Base-by-base conservation (phyloP, 2,888 invertebrate species). In the Pristionchus fissidentatus region DNA sequence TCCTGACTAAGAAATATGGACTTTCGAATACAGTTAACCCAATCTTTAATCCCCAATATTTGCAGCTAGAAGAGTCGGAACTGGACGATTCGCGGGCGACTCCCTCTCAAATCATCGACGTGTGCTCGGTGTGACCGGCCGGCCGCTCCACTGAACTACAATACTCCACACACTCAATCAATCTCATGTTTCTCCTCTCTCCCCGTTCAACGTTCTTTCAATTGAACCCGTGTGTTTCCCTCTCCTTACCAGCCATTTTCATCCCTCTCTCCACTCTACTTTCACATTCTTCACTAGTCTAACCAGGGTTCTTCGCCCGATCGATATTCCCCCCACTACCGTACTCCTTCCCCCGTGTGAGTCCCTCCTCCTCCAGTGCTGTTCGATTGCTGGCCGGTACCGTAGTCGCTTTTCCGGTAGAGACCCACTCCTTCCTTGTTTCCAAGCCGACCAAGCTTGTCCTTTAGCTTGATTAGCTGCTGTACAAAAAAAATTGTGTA, bases 171-270 rank as follows among this genome's bases (percentile, higher is more conserved):
- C 62, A 62, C 32, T 62, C 66, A 66, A 66, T 66, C 66, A 66
- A 66, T 66, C 66, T 66, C 66, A 66, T 38, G 66, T 19, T 66
- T 22, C 66, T 32, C 32, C 35, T n/a, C n/a, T n/a, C n/a, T n/a
- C n/a, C n/a, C n/a, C n/a, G n/a, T n/a, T n/a, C n/a, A n/a, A n/a
- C 66, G 66, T 66, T 66, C 66, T 66, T 66, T 66, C 66, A 66
- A 19, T 41, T 8, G n/a, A 38, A 38, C n/a, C 66, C 66, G 13
- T 55, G 32, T 32, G 32, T 29, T 62, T 35, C 15, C 32, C 32
- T 7, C n/a, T 19, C 38, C 22, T 41, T 66, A 22, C 38, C 35
- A 38, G 38, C 41, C 66, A 66, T 66, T 35, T 22, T n/a, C 38
- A 35, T 13, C 66, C n/a, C 62, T 62, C 15, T n/a, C 35, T 66